Conservation (phyloP, 2,797 vertebrate genomes). For the Phrynocephalus forsythii region DNA sequence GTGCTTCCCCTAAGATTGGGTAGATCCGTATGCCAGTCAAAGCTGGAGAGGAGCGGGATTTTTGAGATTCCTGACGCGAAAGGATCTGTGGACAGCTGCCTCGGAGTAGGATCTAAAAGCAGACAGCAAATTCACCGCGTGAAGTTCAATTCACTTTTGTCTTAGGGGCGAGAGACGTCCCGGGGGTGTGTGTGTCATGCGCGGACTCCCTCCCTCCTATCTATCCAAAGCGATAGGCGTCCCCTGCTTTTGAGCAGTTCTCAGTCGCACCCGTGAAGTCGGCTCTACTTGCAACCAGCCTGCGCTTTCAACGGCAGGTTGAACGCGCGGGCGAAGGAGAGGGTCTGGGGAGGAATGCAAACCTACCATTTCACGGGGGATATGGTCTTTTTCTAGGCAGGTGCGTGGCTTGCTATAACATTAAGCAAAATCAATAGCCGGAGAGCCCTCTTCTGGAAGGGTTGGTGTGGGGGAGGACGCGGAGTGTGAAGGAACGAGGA, state of each 20-base stretch:
- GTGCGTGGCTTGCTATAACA: constrained; percentile 23
- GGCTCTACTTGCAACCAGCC: constrained; percentile 9
- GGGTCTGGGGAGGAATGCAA: background rate
- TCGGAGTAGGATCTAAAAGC: background rate
- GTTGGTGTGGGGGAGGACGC: background rate
- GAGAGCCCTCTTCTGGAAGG: background rate
- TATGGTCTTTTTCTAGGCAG: constrained; percentile 26
- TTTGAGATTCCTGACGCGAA: background rate
- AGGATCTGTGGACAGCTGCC: constrained; percentile 1
- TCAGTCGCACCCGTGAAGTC: background rate
- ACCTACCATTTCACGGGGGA: background rate
- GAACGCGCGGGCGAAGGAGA: background rate
- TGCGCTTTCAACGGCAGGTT: background rate
- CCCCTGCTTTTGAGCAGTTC: background rate
- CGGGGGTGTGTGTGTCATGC: background rate
- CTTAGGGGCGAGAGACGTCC: background rate
- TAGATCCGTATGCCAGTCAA: background rate
- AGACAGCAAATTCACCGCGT: background rate
- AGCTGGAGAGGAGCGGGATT: background rate
- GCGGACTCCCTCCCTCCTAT: background rate
- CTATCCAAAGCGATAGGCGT: background rate
- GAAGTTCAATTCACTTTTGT: background rate
- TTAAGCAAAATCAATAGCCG: background rate
- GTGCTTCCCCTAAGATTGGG: background rate
- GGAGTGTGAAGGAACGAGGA: constrained; percentile 6